Percentiles rank a stretch among this genome's conserved stretches.
Evolutionary conservation across 2,797 vertebrate genomes (phyloP).

Genomic region (Odontamblyopus lacepedii): DNA sequence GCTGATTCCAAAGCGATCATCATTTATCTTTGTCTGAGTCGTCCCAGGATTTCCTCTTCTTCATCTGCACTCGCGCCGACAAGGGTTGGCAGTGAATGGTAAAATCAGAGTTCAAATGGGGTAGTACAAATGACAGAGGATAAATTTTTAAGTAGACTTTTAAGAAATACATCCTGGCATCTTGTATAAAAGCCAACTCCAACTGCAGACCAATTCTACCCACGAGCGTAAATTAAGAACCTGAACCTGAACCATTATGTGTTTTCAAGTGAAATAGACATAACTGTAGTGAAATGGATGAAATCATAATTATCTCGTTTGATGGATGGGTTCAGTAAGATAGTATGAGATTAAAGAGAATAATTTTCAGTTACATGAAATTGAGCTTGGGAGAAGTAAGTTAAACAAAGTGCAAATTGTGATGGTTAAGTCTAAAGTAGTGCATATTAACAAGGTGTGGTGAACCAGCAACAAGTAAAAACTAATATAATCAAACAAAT

Average conservation of each 20-base stretch:
- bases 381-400: not conserved
- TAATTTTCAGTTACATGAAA: not conserved
- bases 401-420: not conserved
- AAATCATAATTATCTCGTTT: not conserved
- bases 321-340: not conserved
- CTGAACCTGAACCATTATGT: too few species aligned
- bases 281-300: not conserved
- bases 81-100: conserved; percentile 14
- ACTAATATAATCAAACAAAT: not conserved
- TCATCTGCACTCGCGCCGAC: conserved; percentile 29
- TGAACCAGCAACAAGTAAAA: not conserved
- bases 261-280: not conserved
- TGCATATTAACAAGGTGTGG: not conserved
- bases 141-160: not conserved
- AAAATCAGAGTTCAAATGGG: conserved; percentile 3
- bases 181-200: not conserved
- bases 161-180: not conserved
- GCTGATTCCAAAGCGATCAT: conserved; percentile 61
- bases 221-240: too few species aligned
- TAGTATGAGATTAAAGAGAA: not conserved
- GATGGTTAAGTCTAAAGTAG: not conserved
- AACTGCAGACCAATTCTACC: too few species aligned
- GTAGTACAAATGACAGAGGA: not conserved
- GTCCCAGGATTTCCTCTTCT: conserved; percentile 40
- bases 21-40: conserved; percentile 47